A percentile compares a stretch with the other conserved stretches of the same genome.
Conservation (phyloP, 2,113 vertebrate genomes). For the Psittacus erithacus region DNA sequence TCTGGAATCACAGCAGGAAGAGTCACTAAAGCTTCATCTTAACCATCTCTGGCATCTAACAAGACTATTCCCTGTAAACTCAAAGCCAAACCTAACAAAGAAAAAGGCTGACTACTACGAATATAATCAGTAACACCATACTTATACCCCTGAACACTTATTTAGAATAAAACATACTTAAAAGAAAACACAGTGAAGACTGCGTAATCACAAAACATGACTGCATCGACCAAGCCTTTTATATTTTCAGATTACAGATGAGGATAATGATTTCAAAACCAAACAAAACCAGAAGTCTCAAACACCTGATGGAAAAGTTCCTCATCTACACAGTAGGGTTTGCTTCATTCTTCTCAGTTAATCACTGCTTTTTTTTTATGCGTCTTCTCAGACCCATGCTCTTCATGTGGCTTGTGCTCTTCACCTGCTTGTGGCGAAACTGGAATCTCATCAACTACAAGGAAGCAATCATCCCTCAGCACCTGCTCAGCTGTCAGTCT, state of each 20-base stretch:
- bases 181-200: background rate
- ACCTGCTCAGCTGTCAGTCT: slow-evolving; percentile 74
- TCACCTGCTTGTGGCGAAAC: slow-evolving; percentile 20
- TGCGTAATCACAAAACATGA: background rate
- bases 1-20: background rate
- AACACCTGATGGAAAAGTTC: background rate
- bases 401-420: slow-evolving; percentile 1
- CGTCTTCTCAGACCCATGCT: background rate
- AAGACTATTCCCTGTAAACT: background rate
- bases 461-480: slow-evolving; percentile 69
- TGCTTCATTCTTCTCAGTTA: background rate
- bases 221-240: background rate
- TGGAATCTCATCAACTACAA: background rate
- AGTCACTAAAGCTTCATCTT: background rate
- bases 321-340: background rate
- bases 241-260: background rate
- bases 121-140: background rate
- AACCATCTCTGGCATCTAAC: background rate
- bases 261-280: background rate
- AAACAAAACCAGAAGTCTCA: slow-evolving; percentile 14
- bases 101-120: background rate
- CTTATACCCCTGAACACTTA: background rate
- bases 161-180: background rate
- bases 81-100: background rate
- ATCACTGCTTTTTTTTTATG: background rate